Percentiles rank a stretch among this genome's conserved stretches.
These are phyloP conservation scores for Anoura caudifer DNA, from an alignment of 2,113 vertebrate species.

Conservation along the genomic window DNA sequence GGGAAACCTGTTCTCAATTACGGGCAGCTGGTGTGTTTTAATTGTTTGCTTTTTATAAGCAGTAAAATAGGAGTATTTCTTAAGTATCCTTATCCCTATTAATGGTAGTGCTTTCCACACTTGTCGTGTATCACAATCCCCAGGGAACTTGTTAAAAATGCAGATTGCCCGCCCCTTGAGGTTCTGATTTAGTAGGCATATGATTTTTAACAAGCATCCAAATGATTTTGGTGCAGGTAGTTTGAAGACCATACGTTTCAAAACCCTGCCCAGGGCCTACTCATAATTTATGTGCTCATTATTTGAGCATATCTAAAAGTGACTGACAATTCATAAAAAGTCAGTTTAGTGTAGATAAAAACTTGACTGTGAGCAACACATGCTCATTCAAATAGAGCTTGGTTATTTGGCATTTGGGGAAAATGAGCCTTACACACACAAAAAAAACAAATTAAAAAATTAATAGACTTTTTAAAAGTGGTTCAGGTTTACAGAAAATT, in stretches of 20 bases:
- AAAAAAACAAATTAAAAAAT: neutral
- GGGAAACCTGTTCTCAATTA: conserved; percentile 67
- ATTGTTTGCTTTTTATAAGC: conserved; percentile 70
- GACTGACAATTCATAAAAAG: conserved; percentile 49
- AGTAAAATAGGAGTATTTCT: conserved; percentile 52
- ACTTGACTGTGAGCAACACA: neutral
- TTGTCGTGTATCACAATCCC: neutral
- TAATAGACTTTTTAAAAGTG: neutral
- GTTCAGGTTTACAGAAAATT: neutral
- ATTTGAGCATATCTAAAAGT: conserved; percentile 47
- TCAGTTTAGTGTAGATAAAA: conserved; percentile 26
- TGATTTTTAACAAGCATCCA: conserved; percentile 68
- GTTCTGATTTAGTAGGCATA: conserved; percentile 55
- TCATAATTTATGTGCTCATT: conserved; percentile 63
- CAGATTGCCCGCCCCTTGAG: conserved; percentile 32
- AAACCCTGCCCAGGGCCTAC: conserved; percentile 41
- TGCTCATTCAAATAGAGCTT: neutral
- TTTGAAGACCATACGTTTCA: conserved; percentile 48
- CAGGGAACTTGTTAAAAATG: conserved; percentile 58
- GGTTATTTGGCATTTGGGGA: neutral
- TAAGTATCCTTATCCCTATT: conserved; percentile 13
- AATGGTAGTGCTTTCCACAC: neutral
- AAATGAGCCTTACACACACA: neutral
- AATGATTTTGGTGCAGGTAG: conserved; percentile 59
- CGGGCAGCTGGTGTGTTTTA: conserved; percentile 68